Base-by-base conservation (phyloP, 2,113 vertebrate genomes). In the Arvicanthis niloticus region DNA sequence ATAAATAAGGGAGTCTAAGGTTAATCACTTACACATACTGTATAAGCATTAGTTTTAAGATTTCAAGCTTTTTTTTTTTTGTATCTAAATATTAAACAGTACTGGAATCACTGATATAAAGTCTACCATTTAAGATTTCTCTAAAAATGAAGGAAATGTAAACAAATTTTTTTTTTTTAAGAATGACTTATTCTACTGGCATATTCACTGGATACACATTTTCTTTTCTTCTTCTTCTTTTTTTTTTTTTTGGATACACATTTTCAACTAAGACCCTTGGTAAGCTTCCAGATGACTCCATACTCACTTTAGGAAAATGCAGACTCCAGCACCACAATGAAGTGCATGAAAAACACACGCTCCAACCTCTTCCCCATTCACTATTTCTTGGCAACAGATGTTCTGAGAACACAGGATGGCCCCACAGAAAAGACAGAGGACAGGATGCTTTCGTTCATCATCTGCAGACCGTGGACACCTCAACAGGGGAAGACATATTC, bases 391-490 rank as follows among this genome's bases (percentile, higher is more conserved):
- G 96, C 99, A 99, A 98, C 99, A 99, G 77, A 98, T 98, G 97
- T 99, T 99, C 98, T 99, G 99, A 91, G 99, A 99, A 98, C 99
- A 99, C 56, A 99, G 98, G 98, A 99, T 99, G 58, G 99, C 98
- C 65, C 99, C 99, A 93, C 99, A 99, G 92, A 99, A 99, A 96
- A 99, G 99, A 97, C 99, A 99, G 94, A 99, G 98, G 0, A 99
- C 99, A 21, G 99, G 99, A 95, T 99, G 99, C 96, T 99, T 99
- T 65, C 99, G 98, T 88, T 99, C 99, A 89, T 99, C 99, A 42
- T 99, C 99, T 73, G 99, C 98, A 40, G 99, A 99, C 62, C 99
- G 99, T 3, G 99, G 99, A 96, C 99, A 99, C 96, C 99, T 99
- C 91, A 42, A 98, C 92, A 96, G 62, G 92, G 81, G n/a, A 72